Evolutionary conservation across 2,888 invertebrate species (phyloP), one percentile per base, ranked within the genome.

Genomic region (Syrista parreyssii): DNA sequence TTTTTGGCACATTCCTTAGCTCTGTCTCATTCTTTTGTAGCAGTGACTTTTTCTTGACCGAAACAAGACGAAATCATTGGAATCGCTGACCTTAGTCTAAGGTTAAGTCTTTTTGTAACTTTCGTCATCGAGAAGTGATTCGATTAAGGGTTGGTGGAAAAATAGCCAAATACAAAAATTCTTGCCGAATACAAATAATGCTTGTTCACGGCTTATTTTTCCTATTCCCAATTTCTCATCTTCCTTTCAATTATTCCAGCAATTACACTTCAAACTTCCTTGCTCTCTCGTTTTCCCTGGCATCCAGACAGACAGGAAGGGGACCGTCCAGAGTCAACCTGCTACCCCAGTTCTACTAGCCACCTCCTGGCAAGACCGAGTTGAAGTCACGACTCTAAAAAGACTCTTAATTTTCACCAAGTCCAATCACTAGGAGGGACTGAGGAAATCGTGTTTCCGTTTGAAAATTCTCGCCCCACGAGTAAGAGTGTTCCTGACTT

Each of bases 161-260:
- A n/a, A n/a, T n/a, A n/a, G n/a, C n/a, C n/a, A n/a, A n/a, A n/a
- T n/a, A n/a, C n/a, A n/a, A n/a, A n/a, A n/a, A n/a, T n/a, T n/a
- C n/a, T n/a, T n/a, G n/a, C n/a, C n/a, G n/a, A n/a, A n/a, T n/a
- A n/a, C n/a, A n/a, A n/a, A n/a, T n/a, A n/a, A n/a, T n/a, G n/a
- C n/a, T n/a, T n/a, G n/a, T 55, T 23, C 23, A 23, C 33, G 23
- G 6, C 55, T 68, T 77, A 69, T n/a, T 34, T 69, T 73, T 35
- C 78, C 12, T 15, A 74, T 74, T 75, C 3, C 6, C 34, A 75
- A 12, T 33, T n/a, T 33, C 33, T 30, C 69, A 31, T 73, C 72
- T 35, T 30, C 68, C 34, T 75, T 76, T 78, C 79, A 81, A 81
- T 81, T 81, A 81, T 77, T 81, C 81, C 74, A 35, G 73, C 77